Evolutionary conservation across 2,113 vertebrate species (phyloP).

Genomic region (Cynoglossus semilaevis): DNA sequence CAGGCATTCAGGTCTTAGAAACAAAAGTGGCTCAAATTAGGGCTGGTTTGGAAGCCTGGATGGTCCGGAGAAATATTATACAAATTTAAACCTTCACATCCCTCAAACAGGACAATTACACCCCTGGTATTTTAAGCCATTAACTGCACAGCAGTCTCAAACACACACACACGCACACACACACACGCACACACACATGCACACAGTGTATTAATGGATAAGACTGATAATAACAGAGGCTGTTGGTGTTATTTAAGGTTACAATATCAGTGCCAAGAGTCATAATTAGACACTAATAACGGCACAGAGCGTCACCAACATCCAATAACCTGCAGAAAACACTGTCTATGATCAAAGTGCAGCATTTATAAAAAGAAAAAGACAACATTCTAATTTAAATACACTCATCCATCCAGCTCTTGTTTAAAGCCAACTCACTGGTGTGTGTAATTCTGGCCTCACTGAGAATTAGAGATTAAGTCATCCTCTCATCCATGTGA

Average conservation of each 20-base stretch:
- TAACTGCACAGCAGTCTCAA: neutral
- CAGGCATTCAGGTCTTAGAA: no score
- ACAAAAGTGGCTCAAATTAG: no score
- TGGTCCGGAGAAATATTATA: neutral
- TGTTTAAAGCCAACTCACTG: constrained; percentile 29
- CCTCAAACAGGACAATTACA: neutral
- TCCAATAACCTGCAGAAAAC: neutral
- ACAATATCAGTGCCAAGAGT: neutral
- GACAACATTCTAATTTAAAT: no score
- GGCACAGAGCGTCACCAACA: neutral
- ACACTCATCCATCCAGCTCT: neutral
- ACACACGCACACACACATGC: no score
- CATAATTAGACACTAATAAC: constrained; percentile 8
- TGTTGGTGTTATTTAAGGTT: constrained; percentile 13
- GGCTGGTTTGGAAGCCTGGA: no score
- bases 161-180: no score
- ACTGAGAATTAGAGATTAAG: constrained; percentile 48
- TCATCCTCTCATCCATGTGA: constrained; percentile 57
- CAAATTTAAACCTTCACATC: neutral
- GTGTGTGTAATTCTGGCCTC: constrained; percentile 56
- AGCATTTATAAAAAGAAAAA: no score
- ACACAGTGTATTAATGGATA: neutral
- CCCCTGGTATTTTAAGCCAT: neutral
- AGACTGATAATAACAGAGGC: constrained; percentile 7
- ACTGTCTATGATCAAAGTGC: neutral